A percentile compares a stretch with the other conserved stretches of the same genome.
phyloP scores from a whole-genome alignment of 1,140 invertebrate species.

The Apis florea region DNA sequence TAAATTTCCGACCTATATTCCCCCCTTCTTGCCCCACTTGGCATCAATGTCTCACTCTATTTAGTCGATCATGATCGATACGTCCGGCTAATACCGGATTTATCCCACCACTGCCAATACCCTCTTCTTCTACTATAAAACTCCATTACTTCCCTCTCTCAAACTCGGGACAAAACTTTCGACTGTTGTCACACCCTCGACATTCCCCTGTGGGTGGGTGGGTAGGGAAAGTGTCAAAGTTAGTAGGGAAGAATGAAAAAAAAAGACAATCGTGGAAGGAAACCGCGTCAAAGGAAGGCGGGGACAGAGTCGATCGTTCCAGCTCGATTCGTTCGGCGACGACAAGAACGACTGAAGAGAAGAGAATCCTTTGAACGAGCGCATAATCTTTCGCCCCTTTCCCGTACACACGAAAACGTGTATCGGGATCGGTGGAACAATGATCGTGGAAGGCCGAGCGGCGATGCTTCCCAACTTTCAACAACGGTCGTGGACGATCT shows the following conservation, averaged over 20 bases:
- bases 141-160: too few relatives aligned
- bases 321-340: neutral
- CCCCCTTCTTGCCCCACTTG: too few relatives aligned
- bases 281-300: conserved; percentile 5
- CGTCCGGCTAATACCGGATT: neutral
- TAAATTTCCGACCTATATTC: too few relatives aligned
- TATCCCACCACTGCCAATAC: neutral
- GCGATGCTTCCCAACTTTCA: conserved; percentile 53
- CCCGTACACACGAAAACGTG: neutral
- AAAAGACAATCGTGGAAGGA: too few relatives aligned
- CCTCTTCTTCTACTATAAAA: too few relatives aligned
- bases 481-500: conserved; percentile 56
- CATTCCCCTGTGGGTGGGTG: too few relatives aligned
- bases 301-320: neutral
- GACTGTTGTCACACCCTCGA: neutral
- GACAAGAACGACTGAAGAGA: too few relatives aligned
- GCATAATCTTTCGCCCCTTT: conserved; percentile 6
- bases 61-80: neutral
- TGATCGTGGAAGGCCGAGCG: conserved; percentile 51
- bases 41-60: too few relatives aligned
- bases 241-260: neutral
- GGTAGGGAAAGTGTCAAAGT: neutral
- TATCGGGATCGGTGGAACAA: conserved; percentile 55
- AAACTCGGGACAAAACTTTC: neutral
- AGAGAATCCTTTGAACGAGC: conserved; percentile 7